These are phyloP conservation scores for Eilema depressum DNA, from an alignment of 2,888 invertebrate genomes.

Conservation along the genomic window DNA sequence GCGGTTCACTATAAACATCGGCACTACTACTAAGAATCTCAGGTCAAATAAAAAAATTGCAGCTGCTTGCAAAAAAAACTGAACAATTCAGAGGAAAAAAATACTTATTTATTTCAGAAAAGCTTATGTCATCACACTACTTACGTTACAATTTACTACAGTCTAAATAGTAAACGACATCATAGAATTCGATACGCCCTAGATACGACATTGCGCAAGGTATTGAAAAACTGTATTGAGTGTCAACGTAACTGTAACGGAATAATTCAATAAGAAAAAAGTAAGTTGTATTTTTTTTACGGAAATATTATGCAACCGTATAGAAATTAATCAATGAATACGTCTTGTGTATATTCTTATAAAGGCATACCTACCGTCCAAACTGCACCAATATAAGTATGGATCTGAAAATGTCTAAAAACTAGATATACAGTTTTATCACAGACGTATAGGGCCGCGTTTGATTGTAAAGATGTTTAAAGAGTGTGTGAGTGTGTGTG, in stretches of 20 bases:
- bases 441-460: too few relatives aligned
- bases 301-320: conserved; percentile 55
- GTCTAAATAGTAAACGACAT: conserved; percentile 57
- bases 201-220: conserved; percentile 70
- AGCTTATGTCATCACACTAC: conserved; percentile 58
- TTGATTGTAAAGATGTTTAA: too few relatives aligned
- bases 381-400: background rate
- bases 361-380: background rate
- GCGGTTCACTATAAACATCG: too few relatives aligned
- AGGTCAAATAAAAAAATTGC: background rate
- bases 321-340: conserved; percentile 38
- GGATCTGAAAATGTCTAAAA: too few relatives aligned
- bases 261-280: conserved; percentile 57
- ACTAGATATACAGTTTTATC: too few relatives aligned
- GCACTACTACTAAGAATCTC: background rate
- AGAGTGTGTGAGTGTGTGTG: too few relatives aligned
- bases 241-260: conserved; percentile 61
- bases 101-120: background rate
- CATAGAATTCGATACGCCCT: conserved; percentile 65
- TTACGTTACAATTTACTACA: conserved; percentile 53
- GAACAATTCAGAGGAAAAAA: background rate
- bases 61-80: too few relatives aligned
- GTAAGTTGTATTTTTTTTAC: conserved; percentile 34
- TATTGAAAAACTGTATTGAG: conserved; percentile 56
- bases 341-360: conserved; percentile 2